Percentiles rank a stretch among this genome's conserved stretches.
These are phyloP conservation scores for Xiphias gladius DNA, from an alignment of 2,113 vertebrate species.

Conservation along the genomic window DNA sequence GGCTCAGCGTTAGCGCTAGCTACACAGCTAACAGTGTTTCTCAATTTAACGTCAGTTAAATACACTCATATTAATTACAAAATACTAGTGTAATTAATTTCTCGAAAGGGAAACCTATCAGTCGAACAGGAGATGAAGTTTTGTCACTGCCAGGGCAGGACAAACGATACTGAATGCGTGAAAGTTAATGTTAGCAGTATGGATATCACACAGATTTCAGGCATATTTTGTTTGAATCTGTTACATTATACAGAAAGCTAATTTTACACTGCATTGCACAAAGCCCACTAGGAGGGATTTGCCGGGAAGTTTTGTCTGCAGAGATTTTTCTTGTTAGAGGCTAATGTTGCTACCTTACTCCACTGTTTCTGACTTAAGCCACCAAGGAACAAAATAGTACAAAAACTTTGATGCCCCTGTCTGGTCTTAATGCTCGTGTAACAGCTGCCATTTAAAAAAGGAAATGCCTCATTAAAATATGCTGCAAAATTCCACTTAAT, in stretches of 20 bases:
- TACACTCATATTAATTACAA: not conserved
- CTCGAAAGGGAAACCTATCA: not conserved
- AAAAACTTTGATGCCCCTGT: too few relatives aligned
- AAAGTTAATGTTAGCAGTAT: not conserved
- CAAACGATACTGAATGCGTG: not conserved
- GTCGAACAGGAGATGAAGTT: not conserved
- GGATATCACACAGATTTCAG: not conserved
- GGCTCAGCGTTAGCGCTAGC: constrained; percentile 12
- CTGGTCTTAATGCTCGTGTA: too few relatives aligned
- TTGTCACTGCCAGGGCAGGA: not conserved
- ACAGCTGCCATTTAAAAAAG: too few relatives aligned
- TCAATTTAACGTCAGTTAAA: not conserved
- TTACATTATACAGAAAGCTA: not conserved
- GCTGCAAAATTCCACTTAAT: too few relatives aligned
- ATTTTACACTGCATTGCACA: not conserved
- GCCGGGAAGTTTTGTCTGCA: too few relatives aligned
- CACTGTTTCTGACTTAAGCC: too few relatives aligned
- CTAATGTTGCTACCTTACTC: too few relatives aligned
- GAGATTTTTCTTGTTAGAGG: too few relatives aligned
- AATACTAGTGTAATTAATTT: not conserved
- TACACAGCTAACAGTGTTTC: constrained; percentile 23
- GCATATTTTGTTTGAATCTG: not conserved
- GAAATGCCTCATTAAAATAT: too few relatives aligned
- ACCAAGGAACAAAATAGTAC: too few relatives aligned
- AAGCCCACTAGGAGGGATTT: too few relatives aligned